phyloP scores from a whole-genome alignment of 2,113 vertebrate species.

The Myiopsitta monachus region DNA sequence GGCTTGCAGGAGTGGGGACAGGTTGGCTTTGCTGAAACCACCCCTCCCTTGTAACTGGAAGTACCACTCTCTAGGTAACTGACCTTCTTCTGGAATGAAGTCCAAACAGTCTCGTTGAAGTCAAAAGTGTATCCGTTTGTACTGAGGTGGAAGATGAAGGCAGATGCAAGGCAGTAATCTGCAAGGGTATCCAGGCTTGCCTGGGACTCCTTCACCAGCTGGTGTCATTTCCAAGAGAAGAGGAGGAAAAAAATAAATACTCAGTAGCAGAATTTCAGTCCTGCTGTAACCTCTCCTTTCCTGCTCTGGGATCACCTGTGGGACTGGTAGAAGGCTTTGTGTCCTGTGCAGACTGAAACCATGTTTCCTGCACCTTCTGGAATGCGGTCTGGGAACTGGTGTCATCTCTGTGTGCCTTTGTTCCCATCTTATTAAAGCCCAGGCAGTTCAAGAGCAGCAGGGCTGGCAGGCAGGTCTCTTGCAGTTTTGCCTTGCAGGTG shows the following conservation, averaged over 20 bases:
- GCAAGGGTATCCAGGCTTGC: conserved; percentile 27
- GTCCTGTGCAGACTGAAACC: background rate
- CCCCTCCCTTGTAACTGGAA: background rate
- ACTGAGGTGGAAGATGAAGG: conserved; percentile 49
- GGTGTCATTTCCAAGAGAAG: background rate
- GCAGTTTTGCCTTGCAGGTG: background rate
- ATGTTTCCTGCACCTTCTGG: background rate
- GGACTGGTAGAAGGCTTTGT: background rate
- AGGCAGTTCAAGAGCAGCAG: background rate
- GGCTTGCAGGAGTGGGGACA: background rate
- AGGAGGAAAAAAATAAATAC: background rate
- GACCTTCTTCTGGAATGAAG: conserved; percentile 45
- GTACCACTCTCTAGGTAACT: background rate
- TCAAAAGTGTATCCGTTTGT: background rate
- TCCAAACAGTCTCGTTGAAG: background rate
- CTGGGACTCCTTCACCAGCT: background rate
- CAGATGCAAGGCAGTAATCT: conserved; percentile 29
- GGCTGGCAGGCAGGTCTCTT: background rate
- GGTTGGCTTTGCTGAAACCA: background rate
- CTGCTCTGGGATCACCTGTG: background rate
- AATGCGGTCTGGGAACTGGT: background rate
- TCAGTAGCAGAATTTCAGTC: background rate
- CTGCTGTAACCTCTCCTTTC: background rate
- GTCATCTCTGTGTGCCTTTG: background rate
- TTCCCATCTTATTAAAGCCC: background rate